Percentiles rank a stretch among this genome's conserved stretches.
phyloP scores from a whole-genome alignment of 2,113 vertebrate genomes.

The Rhegmatorhina hoffmannsi region DNA sequence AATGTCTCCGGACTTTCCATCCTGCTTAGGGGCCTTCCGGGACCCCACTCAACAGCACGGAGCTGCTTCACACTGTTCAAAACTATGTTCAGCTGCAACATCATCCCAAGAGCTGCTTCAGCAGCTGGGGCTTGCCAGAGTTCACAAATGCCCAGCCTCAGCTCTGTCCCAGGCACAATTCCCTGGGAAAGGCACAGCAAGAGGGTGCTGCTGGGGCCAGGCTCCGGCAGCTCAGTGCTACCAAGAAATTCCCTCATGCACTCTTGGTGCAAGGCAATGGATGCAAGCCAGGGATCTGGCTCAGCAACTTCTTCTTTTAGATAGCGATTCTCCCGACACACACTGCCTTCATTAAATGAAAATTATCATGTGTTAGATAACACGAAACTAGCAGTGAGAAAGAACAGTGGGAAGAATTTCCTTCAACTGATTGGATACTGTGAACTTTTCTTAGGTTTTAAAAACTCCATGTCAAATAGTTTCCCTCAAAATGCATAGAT shows the following conservation, averaged over 20 bases:
- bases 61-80: not conserved
- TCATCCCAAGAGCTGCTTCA: not conserved
- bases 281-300: not conserved
- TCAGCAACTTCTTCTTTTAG: not conserved
- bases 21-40: not conserved
- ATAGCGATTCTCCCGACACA: rapidly evolving
- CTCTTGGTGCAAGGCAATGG: not conserved
- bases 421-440: not conserved
- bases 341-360: not conserved
- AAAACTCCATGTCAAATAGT: not conserved
- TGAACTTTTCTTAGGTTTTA: not conserved
- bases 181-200: not conserved
- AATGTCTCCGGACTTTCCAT: not conserved
- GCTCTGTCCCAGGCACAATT: rapidly evolving
- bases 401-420: not conserved
- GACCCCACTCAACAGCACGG: not conserved
- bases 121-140: not conserved
- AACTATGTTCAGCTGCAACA: not conserved
- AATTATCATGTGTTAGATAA: not conserved
- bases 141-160: not conserved
- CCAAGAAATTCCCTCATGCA: not conserved
- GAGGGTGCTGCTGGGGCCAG: not conserved
- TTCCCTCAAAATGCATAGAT: not conserved
- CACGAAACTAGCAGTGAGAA: not conserved
- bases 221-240: not conserved